Evolutionary conservation across 2,113 vertebrate species (phyloP), one percentile per base, ranked within the genome.

Genomic region (Menidia beryllina): DNA sequence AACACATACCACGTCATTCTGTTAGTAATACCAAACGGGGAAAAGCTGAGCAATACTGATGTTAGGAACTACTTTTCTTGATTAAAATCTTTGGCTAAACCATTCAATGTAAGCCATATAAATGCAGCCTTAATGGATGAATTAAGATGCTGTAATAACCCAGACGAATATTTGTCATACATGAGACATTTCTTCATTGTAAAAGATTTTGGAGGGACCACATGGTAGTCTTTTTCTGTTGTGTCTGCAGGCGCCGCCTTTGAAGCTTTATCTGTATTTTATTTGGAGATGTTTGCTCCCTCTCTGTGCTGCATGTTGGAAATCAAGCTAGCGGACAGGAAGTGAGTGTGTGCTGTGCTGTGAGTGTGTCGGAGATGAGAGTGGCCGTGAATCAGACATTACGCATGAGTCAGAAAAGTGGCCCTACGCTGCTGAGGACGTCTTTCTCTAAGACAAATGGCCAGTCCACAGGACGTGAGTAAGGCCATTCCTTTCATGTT

Each of bases 281-380:
- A 75, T 81, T 86, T 82, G 67, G 48, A 69, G 45, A 20, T 5
- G 5, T 55, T 69, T 3, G 10, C 14, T 48, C 53, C 77, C 52
- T 43, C 52, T 68, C 49, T 12, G 12, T 19, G 60, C 70, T 73
- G 70, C 48, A 8, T 45, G 19, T 59, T 51, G 48, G 69, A 77
- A 65, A 79, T 81, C 80, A 79, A 53, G 26, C 57, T 64, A 59
- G 56, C 24, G 73, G 63, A 80, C 88, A 87, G 89, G 89, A 90
- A 82, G 77, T 90, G 84, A 83, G 76, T 82, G n/a, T 59, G 50
- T 30, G 11, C 58, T 26, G 43, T 58, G 72, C 69, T 63, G 68
- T 41, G 5, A 45, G 67, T 65, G 57, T 54, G 66, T 54, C 26
- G 25, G 52, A 54, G 55, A 81, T 84, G 86, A 86, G 57, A 75